Base-by-base conservation (phyloP, 2,113 vertebrate species). In the Athene cunicularia region DNA sequence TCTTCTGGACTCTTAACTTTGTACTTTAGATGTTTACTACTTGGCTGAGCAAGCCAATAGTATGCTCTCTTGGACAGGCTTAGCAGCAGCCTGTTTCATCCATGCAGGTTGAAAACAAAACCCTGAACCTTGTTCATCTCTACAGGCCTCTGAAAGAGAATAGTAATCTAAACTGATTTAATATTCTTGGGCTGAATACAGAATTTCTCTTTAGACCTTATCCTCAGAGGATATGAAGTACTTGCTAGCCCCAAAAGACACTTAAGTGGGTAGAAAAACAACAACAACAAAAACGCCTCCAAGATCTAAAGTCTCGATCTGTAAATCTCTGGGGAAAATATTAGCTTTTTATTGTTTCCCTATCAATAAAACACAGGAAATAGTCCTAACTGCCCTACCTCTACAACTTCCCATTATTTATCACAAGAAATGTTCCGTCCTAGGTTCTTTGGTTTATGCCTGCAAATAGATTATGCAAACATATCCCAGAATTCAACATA, bases 291-390 rank as follows among this genome's bases (percentile, higher is more conserved):
- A 19, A 23, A 39, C 10, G 9, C 39, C 12, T 39, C 4, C 24
- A 82, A 39, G 50, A 4, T n/a, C 33, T 79, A 9, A 50, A 77
- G 20, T 32, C 59, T 56, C 81, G 35, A 62, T 92, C 53, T 71
- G 56, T 39, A 89, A 64, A 88, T 58, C 53, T 93, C 86, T 68
- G 52, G 35, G 49, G 41, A 93, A 5, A 94, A 52, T 80, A 94
- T 82, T 80, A 88, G 28, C 22, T 91, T 85, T 94, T 95, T 82
- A 90, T 95, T 94, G 71, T 91, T 95, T 95, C 84, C 86, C 45
- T 82, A 80, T 85, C 53, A 80, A 17, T 73, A 83, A 90, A 94
- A 85, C 24, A 21, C 74, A 97, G 89, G 89, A 95, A 96, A 73
- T 47, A 66, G 35, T 75, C 41, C 53, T 59, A 80, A 76, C 52